These are phyloP conservation scores for Pan paniscus DNA, from an alignment of 2,113 vertebrate genomes.

Conservation along the genomic window DNA sequence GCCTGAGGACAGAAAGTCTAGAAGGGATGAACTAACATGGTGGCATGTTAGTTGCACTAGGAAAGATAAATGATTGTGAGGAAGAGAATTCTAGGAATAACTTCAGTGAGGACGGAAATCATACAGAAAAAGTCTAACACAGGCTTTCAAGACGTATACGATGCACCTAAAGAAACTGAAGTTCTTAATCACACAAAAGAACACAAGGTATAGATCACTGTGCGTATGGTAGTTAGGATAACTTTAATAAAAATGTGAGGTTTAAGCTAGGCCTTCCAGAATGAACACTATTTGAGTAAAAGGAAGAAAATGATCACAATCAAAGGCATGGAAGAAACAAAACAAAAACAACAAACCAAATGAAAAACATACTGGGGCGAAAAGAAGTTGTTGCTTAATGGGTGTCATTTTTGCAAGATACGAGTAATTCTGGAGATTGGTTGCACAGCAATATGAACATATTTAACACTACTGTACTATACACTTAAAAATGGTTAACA, in stretches of 20 bases:
- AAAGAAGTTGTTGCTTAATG: neutral
- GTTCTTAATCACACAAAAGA: neutral
- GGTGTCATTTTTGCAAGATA: neutral
- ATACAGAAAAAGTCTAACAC: neutral
- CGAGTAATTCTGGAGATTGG: neutral
- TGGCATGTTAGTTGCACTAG: neutral
- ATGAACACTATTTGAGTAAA: neutral
- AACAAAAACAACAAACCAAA: neutral
- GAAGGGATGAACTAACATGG: neutral
- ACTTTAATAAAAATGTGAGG: neutral
- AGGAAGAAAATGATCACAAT: neutral
- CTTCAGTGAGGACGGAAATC: neutral
- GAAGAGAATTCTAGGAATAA: neutral
- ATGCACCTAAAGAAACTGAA: neutral
- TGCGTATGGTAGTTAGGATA: neutral
- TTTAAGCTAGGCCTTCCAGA: slow-evolving; percentile 18
- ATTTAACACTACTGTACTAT: neutral
- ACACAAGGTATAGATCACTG: neutral
- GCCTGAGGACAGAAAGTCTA: neutral
- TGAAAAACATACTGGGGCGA: neutral
- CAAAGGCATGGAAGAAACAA: neutral
- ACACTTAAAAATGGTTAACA: neutral
- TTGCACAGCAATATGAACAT: neutral
- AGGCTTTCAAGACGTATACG: neutral
- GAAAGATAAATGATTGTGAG: neutral